These are phyloP conservation scores for Diachasma alloeum DNA, from an alignment of 1,140 invertebrate species.

Conservation along the genomic window DNA sequence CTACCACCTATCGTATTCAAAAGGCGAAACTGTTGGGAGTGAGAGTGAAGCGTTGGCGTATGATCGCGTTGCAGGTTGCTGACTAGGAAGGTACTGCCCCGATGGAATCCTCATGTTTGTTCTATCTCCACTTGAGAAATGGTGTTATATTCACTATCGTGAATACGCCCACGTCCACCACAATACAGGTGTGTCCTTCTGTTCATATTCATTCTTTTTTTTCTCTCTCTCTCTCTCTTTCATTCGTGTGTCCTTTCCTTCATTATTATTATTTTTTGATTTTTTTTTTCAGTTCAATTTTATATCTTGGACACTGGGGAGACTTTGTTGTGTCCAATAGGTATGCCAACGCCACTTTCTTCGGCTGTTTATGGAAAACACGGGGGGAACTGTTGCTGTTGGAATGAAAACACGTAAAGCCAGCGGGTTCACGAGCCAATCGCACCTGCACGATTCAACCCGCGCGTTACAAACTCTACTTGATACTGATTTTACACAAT, in stretches of 20 bases:
- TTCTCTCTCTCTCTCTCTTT: too few species aligned
- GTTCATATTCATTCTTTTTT: neutral
- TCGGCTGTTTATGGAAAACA: conserved; percentile 55
- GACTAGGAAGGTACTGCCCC: conserved; percentile 1
- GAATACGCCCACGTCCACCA: neutral
- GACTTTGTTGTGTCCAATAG: conserved; percentile 22
- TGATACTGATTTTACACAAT: conserved; percentile 30
- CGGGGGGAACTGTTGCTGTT: conserved; percentile 50
- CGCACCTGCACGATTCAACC: conserved; percentile 54
- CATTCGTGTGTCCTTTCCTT: too few species aligned
- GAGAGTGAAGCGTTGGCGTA: conserved; percentile 22
- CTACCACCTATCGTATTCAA: neutral
- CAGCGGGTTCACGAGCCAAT: conserved; percentile 40
- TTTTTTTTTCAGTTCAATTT: conserved; percentile 14
- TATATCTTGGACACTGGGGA: conserved; percentile 17
- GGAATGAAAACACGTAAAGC: conserved; percentile 7
- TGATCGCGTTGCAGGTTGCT: conserved; percentile 15
- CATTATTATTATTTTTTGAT: too few species aligned
- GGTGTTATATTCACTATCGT: conserved; percentile 1
- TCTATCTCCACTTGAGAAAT: conserved; percentile 1
- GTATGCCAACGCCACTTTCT: conserved; percentile 52
- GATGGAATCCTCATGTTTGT: conserved; percentile 3
- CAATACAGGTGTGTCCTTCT: conserved; percentile 50
- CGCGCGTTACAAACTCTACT: conserved; percentile 35
- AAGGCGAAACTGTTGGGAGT: neutral